Percentiles rank a stretch among this genome's conserved stretches.
These are phyloP conservation scores for Bradypus variegatus DNA, from an alignment of 2,797 vertebrate genomes.

Conservation along the genomic window DNA sequence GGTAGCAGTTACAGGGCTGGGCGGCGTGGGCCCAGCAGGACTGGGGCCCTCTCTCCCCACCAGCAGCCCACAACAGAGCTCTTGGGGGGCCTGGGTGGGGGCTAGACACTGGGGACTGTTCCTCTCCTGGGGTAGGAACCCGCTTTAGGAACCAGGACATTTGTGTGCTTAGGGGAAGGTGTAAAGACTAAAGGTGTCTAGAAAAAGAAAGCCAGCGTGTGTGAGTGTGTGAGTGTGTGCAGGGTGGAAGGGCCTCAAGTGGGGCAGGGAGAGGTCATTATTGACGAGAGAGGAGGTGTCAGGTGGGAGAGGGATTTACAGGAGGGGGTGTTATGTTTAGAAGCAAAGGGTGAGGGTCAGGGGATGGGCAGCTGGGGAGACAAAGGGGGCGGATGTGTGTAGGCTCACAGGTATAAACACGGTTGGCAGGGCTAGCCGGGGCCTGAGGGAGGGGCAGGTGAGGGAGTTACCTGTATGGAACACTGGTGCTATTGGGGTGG, in stretches of 20 bases:
- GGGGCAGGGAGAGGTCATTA: neutral
- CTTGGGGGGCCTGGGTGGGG: neutral
- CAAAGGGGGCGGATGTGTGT: accelerated
- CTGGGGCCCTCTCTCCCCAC: neutral
- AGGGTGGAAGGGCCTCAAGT: neutral
- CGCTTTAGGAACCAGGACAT: neutral
- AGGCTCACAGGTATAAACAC: too few species aligned
- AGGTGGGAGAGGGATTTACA: neutral
- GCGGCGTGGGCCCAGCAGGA: neutral
- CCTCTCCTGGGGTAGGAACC: neutral
- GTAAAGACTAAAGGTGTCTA: neutral
- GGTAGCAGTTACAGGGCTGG: neutral
- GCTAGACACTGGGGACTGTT: neutral
- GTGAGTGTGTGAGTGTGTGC: neutral
- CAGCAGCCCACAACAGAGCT: neutral
- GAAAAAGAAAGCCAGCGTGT: neutral
- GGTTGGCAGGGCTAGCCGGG: too few species aligned
- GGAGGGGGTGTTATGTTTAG: neutral
- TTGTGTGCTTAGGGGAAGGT: neutral
- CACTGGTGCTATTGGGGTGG: slow-evolving; percentile 74
- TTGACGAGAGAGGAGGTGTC: neutral
- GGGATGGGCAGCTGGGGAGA: neutral
- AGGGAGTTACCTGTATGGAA: slow-evolving; percentile 83
- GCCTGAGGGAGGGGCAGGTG: too few species aligned
- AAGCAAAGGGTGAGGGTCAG: neutral